Evolutionary conservation across 1,140 invertebrate species (phyloP), one percentile per base, ranked within the genome.

Genomic region (Zaprionus lachaisei): DNA sequence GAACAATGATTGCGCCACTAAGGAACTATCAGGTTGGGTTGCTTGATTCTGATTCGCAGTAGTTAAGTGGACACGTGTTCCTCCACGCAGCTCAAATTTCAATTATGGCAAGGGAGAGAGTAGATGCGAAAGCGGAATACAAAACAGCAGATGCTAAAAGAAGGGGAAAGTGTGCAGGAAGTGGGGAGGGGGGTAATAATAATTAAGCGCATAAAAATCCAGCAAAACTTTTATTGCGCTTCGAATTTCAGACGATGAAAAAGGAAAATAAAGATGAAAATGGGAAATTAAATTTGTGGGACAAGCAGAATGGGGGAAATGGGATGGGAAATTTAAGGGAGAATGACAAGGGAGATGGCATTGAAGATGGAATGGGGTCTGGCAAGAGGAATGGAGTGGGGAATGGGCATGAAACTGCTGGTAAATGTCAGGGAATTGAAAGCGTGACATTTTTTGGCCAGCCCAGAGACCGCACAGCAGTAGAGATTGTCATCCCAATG

Each of bases 151-250:
- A 44, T 4, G 20, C 31, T 15, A 12, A 4, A 12, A 7, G 26
- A 15, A 47, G 17, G 5, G 12, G 14, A 4, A 14, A 11, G 44
- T 9, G 26, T 26, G 24, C 4, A 26, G 24, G 24, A 26, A 24
- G 24, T 9, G 12, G 12, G 0, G 34, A 3, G 22, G 69, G 69
- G 14, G 31, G 54, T 17, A 69, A 78, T 74, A 71, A 83, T 87
- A 87, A 83, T 87, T 83, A 87, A 75, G 83, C 64, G 73, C 71
- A 83, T 83, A 77, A 80, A 80, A 80, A 62, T 26, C 73, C 56
- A 28, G 55, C 37, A 47, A 22, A 34, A 49, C 31, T 82, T 79
- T 87, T 72, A 86, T 78, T 73, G 70, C 66, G 83, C 41, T 80
- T 86, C 77, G 73, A 87, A 87, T 86, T 86, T 80, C 83, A 60